Percentiles rank a stretch among this genome's conserved stretches.
phyloP scores from a whole-genome alignment of 1,140 invertebrate species.

The Ceratosolen solmsi region DNA sequence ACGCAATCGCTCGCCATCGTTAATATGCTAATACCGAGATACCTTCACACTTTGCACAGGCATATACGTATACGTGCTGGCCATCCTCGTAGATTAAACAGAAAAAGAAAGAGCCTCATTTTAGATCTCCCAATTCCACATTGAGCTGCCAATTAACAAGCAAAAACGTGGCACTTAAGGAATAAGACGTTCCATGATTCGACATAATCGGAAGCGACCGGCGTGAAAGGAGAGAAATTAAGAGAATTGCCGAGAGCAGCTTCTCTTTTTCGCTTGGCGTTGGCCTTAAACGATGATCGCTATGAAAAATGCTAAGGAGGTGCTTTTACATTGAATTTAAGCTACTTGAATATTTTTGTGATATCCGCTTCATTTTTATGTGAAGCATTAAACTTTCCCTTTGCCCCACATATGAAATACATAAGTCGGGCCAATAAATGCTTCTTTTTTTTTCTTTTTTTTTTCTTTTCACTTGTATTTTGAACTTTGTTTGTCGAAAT shows the following conservation, averaged over 20 bases:
- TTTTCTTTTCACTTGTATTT: no score
- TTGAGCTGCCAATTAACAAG: constrained; percentile 32
- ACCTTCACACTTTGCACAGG: not conserved
- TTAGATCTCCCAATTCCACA: not conserved
- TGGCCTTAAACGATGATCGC: constrained; percentile 50
- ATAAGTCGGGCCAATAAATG: no score
- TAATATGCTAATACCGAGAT: constrained; percentile 37
- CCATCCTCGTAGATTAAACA: not conserved
- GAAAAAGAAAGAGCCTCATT: not conserved
- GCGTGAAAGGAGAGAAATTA: not conserved
- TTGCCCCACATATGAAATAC: no score
- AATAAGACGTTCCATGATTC: constrained; percentile 35
- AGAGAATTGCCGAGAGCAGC: not conserved
- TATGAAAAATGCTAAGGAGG: constrained; percentile 61
- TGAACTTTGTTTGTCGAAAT: no score
- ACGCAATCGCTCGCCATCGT: constrained; percentile 24
- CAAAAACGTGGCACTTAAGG: constrained; percentile 35
- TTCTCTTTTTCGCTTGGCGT: not conserved
- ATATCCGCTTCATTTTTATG: not conserved
- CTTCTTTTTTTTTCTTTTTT: no score
- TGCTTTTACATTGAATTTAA: constrained; percentile 47
- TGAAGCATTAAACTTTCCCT: no score
- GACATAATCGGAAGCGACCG: constrained; percentile 7
- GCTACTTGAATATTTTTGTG: not conserved
- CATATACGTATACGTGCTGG: not conserved